phyloP scores from a whole-genome alignment of 64 coral and sea anemone genomes.

The Dendronephthya gigantea region DNA sequence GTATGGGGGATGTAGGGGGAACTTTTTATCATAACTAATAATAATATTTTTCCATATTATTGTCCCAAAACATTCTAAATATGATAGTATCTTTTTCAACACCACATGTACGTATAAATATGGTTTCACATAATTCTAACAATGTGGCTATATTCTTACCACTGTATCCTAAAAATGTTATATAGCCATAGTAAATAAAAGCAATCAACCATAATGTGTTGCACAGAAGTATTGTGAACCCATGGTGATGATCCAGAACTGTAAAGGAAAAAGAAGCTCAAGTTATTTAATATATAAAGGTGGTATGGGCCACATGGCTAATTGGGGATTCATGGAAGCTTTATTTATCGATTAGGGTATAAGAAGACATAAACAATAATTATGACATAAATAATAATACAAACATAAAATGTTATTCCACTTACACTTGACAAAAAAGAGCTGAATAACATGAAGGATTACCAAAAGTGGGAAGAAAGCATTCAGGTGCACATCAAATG shows the following conservation, averaged over 20 bases:
- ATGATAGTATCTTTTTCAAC: too few species aligned
- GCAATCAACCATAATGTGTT: conserved; percentile 87
- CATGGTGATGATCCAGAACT: conserved; percentile 72
- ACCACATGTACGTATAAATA: too few species aligned
- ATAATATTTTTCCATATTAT: too few species aligned
- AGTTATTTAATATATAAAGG: background rate
- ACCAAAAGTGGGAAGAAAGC: conserved; percentile 92
- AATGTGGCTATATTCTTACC: conserved; percentile 19
- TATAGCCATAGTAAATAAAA: conserved; percentile 88
- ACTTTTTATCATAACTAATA: too few species aligned
- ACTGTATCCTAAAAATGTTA: conserved; percentile 96
- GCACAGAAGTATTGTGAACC: conserved; percentile 71
- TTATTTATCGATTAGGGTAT: too few species aligned
- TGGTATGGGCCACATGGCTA: too few species aligned
- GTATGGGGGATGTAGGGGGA: background rate
- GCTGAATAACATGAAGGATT: conserved; percentile 87
- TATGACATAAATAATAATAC: too few species aligned
- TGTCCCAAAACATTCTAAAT: too few species aligned
- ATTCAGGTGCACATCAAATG: conserved; percentile 99
- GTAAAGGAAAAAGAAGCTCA: conserved; percentile 32
- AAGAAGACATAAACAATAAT: background rate
- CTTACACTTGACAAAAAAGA: conserved; percentile 97
- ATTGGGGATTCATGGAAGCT: too few species aligned
- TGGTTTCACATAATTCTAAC: too few species aligned
- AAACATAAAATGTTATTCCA: conserved; percentile 14